These are phyloP conservation scores for Acanthurus leucopareius DNA, from an alignment of 2,797 vertebrate genomes.

Conservation along the genomic window DNA sequence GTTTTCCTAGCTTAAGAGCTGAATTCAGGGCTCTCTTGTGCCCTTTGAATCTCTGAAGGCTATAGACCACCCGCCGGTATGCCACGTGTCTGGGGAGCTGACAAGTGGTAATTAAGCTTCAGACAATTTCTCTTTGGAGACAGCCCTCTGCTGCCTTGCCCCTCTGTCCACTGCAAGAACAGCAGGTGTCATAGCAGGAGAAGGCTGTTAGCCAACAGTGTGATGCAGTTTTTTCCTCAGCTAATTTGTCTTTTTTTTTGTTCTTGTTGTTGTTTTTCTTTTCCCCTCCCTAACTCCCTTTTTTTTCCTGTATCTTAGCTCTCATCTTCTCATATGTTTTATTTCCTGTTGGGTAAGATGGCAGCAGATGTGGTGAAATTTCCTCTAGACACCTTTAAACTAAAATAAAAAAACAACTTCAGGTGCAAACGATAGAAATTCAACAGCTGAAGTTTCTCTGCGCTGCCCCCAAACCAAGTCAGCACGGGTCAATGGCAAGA, in stretches of 20 bases:
- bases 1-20: conserved; percentile 68
- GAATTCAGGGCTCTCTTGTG: conserved; percentile 68
- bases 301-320: background rate
- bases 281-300: background rate
- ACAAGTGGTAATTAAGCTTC: conserved; percentile 77
- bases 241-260: conserved; percentile 17
- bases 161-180: conserved; percentile 60
- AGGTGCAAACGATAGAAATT: conserved; percentile 4
- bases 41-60: conserved; percentile 76
- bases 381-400: conserved; percentile 18
- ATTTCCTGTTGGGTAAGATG: conserved; percentile 33
- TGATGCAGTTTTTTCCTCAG: conserved; percentile 36
- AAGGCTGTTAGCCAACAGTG: conserved; percentile 23
- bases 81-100: conserved; percentile 67
- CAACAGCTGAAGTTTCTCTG: conserved; percentile 22
- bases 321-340: conserved; percentile 38
- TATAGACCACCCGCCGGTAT: conserved; percentile 70
- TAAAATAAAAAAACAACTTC: conserved; percentile 38
- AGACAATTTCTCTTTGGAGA: conserved; percentile 70
- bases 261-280: background rate
- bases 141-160: conserved; percentile 43
- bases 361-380: conserved; percentile 27
- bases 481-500: conserved; percentile 64
- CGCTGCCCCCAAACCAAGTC: conserved; percentile 52
- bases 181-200: conserved; percentile 61